Percentiles rank a stretch among this genome's conserved stretches.
phyloP scores from a whole-genome alignment of 2,113 vertebrate species.

The Ictidomys tridecemlineatus region DNA sequence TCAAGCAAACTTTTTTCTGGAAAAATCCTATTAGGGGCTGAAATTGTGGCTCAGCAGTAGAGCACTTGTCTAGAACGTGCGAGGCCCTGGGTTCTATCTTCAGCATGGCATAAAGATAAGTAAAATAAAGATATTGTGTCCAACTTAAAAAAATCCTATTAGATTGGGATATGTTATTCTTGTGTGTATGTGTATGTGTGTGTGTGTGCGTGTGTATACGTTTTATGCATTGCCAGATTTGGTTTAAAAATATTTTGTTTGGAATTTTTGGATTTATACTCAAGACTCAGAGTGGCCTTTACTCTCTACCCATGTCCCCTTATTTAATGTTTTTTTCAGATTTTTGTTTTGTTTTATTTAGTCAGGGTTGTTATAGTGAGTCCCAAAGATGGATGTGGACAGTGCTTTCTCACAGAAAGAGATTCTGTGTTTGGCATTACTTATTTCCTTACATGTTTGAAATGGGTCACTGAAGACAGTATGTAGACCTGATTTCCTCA shows the following conservation, averaged over 20 bases:
- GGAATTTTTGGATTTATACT: constrained; percentile 3
- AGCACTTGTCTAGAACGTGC: too few relatives aligned
- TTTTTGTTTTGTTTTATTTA: background rate
- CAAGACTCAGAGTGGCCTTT: background rate
- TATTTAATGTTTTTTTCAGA: background rate
- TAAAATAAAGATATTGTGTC: too few relatives aligned
- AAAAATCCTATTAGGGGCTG: background rate
- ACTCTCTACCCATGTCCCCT: background rate
- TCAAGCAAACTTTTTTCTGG: background rate
- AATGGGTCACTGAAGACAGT: background rate
- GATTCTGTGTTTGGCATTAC: background rate
- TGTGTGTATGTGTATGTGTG: background rate
- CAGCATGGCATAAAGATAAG: too few relatives aligned
- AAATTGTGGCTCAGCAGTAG: too few relatives aligned
- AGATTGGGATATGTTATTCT: background rate
- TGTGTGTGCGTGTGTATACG: background rate
- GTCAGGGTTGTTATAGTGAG: background rate
- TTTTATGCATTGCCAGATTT: background rate
- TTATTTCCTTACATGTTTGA: background rate
- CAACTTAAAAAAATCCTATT: background rate
- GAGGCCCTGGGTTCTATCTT: too few relatives aligned
- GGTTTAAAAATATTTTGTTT: background rate
- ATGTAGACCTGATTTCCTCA: background rate
- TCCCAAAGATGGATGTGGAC: background rate
- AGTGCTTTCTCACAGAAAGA: background rate